Conservation (phyloP, 2,888 invertebrate genomes). For the Amphipyra berbera region DNA sequence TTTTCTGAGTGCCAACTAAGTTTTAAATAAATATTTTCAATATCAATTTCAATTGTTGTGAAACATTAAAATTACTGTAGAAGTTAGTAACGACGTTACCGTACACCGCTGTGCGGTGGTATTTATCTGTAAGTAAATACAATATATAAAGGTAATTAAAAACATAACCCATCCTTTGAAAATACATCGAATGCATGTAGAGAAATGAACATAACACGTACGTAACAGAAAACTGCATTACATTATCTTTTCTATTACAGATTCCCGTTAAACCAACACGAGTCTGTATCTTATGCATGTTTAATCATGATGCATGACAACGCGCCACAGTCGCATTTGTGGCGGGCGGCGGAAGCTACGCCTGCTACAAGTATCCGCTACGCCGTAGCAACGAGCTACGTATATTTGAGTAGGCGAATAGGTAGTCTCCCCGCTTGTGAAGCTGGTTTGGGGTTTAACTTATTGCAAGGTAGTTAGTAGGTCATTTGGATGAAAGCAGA, state of each 20-base stretch:
- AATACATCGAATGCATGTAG: too few species aligned
- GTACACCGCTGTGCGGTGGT: too few species aligned
- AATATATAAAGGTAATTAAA: too few species aligned
- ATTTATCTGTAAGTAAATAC: too few species aligned
- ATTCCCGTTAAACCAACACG: not conserved
- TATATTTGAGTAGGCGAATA: constrained; percentile 11
- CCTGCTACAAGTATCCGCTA: constrained; percentile 18
- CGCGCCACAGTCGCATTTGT: not conserved
- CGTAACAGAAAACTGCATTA: not conserved
- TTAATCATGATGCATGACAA: constrained; percentile 20
- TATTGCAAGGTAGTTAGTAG: constrained; percentile 13
- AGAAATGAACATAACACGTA: not conserved
- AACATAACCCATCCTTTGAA: too few species aligned
- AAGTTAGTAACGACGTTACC: too few species aligned
- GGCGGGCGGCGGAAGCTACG: constrained; percentile 10
- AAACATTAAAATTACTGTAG: too few species aligned
- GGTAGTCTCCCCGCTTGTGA: constrained; percentile 17
- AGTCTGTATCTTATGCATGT: constrained; percentile 7
- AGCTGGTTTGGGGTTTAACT: constrained; percentile 7
- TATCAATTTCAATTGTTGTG: too few species aligned
- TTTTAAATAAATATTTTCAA: too few species aligned
- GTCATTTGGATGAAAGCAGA: constrained; percentile 1
- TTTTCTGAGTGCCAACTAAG: constrained; percentile 1
- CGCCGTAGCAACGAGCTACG: constrained; percentile 35
- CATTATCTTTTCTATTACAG: constrained; percentile 9